Percentiles rank a stretch among this genome's conserved stretches.
phyloP scores from a whole-genome alignment of 2,797 vertebrate genomes.

The Phrynocephalus vlangalii region DNA sequence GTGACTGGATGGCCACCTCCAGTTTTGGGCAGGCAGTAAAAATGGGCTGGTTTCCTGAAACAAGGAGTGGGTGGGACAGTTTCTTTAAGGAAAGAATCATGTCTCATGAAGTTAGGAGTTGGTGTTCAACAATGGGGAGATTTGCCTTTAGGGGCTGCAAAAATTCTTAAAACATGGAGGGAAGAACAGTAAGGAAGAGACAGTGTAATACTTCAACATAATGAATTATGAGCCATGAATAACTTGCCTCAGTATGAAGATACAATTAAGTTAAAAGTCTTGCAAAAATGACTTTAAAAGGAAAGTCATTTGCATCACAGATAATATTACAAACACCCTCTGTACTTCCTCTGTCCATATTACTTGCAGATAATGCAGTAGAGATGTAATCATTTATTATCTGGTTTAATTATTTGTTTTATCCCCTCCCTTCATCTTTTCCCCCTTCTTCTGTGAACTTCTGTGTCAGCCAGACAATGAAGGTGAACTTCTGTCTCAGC shows the following conservation, averaged over 20 bases:
- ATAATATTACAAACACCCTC: constrained; percentile 38
- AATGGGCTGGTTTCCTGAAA: neutral
- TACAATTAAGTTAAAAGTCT: constrained; percentile 44
- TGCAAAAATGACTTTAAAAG: constrained; percentile 51
- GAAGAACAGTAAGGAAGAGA: neutral
- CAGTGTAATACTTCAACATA: constrained; percentile 5
- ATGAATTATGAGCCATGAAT: constrained; percentile 24
- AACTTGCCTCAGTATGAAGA: constrained; percentile 23
- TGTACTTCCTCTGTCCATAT: constrained; percentile 49
- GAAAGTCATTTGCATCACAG: constrained; percentile 37
- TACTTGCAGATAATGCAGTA: constrained; percentile 52
- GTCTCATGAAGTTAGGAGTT: neutral
- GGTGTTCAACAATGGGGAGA: neutral
- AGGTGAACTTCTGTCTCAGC: constrained; percentile 52
- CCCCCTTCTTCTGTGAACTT: constrained; percentile 37
- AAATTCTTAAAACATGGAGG: constrained; percentile 21
- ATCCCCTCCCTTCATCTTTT: constrained; percentile 51
- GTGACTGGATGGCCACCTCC: no score
- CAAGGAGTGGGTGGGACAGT: neutral
- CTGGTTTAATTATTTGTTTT: constrained; percentile 66
- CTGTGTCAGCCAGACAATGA: neutral
- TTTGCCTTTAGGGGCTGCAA: no score
- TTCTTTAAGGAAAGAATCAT: neutral
- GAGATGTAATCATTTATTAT: constrained; percentile 64
- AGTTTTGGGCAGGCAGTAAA: no score